Evolutionary conservation across 2,797 vertebrate genomes (phyloP).

Genomic region (Crypturellus tataupa): DNA sequence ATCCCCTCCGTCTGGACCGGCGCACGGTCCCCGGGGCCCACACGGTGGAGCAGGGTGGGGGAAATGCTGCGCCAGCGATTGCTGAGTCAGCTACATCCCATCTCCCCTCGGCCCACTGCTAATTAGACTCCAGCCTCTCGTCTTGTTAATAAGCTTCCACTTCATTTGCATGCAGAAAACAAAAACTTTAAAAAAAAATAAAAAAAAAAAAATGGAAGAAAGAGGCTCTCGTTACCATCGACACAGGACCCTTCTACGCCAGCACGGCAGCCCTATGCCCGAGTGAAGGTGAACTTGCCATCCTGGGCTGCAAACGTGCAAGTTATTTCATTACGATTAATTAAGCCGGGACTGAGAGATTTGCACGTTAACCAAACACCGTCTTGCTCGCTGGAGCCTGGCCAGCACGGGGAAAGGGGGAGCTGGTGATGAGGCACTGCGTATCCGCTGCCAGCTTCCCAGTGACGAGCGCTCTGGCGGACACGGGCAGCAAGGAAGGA

Average conservation of each 20-base stretch:
- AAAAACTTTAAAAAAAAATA: background rate
- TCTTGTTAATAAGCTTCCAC: constrained; percentile 82
- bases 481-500: constrained; percentile 33
- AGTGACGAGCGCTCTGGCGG: constrained; percentile 10
- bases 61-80: constrained; percentile 6
- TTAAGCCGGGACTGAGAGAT: constrained; percentile 53
- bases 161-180: constrained; percentile 74
- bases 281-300: constrained; percentile 2
- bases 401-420: background rate
- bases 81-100: constrained; percentile 80
- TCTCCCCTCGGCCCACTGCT: constrained; percentile 71
- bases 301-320: background rate
- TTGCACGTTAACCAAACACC: constrained; percentile 22
- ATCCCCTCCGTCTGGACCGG: no score
- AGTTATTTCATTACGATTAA: constrained; percentile 44
- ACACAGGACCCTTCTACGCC: background rate
- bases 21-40: no score
- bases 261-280: background rate
- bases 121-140: constrained; percentile 81
- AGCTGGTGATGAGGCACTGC: background rate
- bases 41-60: no score
- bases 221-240: constrained; percentile 67
- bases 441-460: constrained; percentile 39
- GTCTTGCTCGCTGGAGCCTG: constrained; percentile 9
- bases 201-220: background rate